phyloP scores from a whole-genome alignment of 2,888 invertebrate species.

The Anthophora plumipes region DNA sequence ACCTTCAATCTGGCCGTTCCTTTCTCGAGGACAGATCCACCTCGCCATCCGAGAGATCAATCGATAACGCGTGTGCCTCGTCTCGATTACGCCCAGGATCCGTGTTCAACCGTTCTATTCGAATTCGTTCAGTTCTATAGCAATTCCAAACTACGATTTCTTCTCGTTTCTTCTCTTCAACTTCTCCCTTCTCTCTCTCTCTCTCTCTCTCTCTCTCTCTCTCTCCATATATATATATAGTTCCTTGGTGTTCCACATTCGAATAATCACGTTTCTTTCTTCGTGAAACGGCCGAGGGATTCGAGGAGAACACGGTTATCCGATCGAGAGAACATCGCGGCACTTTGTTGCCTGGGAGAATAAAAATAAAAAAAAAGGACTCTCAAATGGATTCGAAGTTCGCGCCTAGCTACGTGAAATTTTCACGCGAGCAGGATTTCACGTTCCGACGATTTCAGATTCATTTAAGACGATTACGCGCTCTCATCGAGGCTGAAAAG shows the following conservation, averaged over 20 bases:
- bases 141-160: slow-evolving; percentile 67
- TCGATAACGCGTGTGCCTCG: slow-evolving; percentile 69
- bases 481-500: background rate
- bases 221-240: too few species aligned
- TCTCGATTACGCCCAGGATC: slow-evolving; percentile 55
- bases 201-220: slow-evolving; percentile 15
- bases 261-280: slow-evolving; percentile 48
- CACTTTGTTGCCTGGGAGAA: slow-evolving; percentile 40
- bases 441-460: background rate
- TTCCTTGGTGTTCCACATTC: slow-evolving; percentile 42
- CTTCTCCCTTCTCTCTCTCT: background rate
- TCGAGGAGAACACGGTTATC: slow-evolving; percentile 58
- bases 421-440: slow-evolving; percentile 46
- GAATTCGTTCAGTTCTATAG: slow-evolving; percentile 70
- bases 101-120: slow-evolving; percentile 51
- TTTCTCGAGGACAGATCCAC: slow-evolving; percentile 30
- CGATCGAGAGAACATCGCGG: slow-evolving; percentile 39
- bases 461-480: slow-evolving; percentile 18
- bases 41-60: slow-evolving; percentile 57
- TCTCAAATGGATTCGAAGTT: slow-evolving; percentile 18
- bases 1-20: slow-evolving; percentile 31
- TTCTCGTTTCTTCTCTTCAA: slow-evolving; percentile 22
- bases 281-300: slow-evolving; percentile 41
- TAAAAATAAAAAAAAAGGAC: too few species aligned
- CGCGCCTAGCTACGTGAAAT: slow-evolving; percentile 20